Conservation (phyloP, 2,113 vertebrate species). For the Stegostoma tigrinum region DNA sequence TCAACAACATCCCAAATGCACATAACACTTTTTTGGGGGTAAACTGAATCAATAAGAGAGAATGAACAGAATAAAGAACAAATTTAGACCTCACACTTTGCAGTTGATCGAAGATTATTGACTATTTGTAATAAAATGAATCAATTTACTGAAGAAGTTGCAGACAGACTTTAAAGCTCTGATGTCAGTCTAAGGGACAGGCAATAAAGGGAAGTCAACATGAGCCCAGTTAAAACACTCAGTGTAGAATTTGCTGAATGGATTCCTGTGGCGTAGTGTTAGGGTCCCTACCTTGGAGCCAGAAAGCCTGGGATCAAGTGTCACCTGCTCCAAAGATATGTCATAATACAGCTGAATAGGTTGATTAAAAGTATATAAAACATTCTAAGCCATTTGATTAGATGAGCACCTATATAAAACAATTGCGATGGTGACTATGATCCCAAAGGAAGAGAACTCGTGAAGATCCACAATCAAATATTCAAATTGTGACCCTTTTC, state of each 20-base stretch:
- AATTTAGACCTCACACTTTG: neutral
- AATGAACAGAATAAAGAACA: neutral
- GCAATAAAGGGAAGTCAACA: neutral
- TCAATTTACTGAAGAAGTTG: neutral
- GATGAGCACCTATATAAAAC: neutral
- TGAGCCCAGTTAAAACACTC: neutral
- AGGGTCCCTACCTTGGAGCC: too few relatives aligned
- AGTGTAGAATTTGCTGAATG: neutral
- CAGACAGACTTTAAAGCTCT: neutral
- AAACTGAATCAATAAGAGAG: neutral
- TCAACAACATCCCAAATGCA: neutral
- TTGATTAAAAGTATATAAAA: too few relatives aligned
- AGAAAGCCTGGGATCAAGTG: too few relatives aligned
- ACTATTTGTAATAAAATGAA: neutral
- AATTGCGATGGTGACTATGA: neutral
- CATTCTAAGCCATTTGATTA: neutral
- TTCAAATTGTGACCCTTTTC: neutral
- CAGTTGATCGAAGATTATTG: neutral
- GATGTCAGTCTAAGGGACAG: neutral
- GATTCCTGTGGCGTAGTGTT: too few relatives aligned
- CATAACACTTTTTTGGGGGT: neutral
- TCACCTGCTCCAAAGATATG: too few relatives aligned
- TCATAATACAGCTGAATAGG: too few relatives aligned
- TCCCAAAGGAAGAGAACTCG: neutral
- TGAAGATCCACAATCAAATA: neutral